phyloP scores from a whole-genome alignment of 2,888 invertebrate species.

The Polydrusus tereticollis region DNA sequence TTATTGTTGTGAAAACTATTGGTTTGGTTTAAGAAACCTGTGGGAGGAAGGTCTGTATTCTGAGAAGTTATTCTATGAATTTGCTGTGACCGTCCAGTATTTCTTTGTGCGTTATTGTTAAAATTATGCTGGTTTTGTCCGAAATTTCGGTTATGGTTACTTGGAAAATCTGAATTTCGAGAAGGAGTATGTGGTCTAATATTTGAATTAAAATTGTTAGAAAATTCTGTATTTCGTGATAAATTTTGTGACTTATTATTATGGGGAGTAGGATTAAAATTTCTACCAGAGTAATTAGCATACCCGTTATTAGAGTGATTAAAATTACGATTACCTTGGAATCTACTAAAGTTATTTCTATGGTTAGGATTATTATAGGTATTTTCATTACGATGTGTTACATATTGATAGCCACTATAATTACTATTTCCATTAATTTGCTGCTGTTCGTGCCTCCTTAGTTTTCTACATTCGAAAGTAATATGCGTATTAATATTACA shows the following conservation, averaged over 20 bases:
- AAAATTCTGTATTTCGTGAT: too few species aligned
- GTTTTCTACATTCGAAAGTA: neutral
- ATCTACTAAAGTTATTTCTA: neutral
- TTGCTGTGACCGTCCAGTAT: neutral
- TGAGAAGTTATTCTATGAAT: neutral
- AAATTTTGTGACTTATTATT: neutral
- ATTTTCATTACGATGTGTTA: neutral
- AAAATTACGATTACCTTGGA: conserved; percentile 5
- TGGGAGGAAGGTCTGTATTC: neutral
- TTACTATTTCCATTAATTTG: neutral
- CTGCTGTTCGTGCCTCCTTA: neutral
- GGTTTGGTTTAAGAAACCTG: neutral
- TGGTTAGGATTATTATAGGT: neutral
- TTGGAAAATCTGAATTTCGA: neutral
- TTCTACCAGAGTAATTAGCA: neutral
- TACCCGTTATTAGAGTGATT: neutral
- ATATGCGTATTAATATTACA: neutral
- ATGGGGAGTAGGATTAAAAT: neutral
- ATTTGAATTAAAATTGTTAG: too few species aligned
- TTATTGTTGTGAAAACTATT: neutral
- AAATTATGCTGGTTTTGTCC: neutral
- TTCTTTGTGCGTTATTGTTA: neutral
- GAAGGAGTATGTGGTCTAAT: neutral
- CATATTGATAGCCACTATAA: neutral
- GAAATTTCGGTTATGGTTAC: neutral